Conservation (phyloP, 2,888 invertebrate species). For the Gasteruption jaculator region DNA sequence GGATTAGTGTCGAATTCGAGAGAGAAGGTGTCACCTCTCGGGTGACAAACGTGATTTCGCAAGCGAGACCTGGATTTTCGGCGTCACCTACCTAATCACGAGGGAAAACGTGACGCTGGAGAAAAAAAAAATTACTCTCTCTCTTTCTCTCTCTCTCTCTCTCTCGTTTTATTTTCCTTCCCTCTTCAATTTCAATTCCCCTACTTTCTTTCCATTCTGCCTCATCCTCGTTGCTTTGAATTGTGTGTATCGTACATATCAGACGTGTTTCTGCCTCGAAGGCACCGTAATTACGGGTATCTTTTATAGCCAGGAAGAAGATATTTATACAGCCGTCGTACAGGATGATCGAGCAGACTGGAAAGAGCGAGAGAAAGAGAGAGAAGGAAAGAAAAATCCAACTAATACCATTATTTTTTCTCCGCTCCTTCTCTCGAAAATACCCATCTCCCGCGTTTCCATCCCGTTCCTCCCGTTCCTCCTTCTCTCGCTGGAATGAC, state of each 20-base stretch:
- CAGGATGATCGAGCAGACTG: slow-evolving; percentile 42
- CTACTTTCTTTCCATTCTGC: neutral
- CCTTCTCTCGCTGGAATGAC: too few species aligned
- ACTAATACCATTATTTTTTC: slow-evolving; percentile 46
- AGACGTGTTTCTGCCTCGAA: slow-evolving; percentile 37
- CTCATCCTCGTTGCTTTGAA: slow-evolving; percentile 8
- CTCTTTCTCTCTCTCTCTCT: slow-evolving; percentile 5
- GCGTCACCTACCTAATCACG: too few species aligned
- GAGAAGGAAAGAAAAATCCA: slow-evolving; percentile 29
- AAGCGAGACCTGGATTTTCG: too few species aligned
- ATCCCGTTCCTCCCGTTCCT: too few species aligned
- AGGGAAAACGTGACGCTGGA: too few species aligned
- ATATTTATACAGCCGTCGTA: slow-evolving; percentile 49
- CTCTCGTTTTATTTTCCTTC: slow-evolving; percentile 4
- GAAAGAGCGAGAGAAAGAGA: slow-evolving; percentile 3
- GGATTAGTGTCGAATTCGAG: too few species aligned
- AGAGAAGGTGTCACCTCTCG: too few species aligned
- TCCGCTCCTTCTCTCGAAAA: slow-evolving; percentile 19
- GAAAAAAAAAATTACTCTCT: too few species aligned
- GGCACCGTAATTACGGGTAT: slow-evolving; percentile 46
- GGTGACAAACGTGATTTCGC: too few species aligned
- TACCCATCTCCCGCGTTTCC: slow-evolving; percentile 13
- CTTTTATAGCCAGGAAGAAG: slow-evolving; percentile 45
- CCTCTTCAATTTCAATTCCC: neutral
- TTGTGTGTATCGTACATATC: slow-evolving; percentile 16